Conservation (phyloP, 2,888 invertebrate species). For the Disparrhopalites patrizii region DNA sequence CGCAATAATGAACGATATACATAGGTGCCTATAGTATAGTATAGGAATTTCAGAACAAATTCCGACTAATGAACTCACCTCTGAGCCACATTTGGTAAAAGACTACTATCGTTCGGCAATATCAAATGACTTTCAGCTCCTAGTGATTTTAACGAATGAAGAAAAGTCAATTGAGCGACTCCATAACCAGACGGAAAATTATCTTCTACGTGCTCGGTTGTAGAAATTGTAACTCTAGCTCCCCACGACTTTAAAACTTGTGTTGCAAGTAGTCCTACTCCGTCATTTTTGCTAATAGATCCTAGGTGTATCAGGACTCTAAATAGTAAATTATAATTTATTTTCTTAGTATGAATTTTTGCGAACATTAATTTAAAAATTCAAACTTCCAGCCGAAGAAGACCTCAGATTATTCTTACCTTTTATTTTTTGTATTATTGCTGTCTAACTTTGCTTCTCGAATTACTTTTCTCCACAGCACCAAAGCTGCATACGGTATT, state of each 20-base stretch:
- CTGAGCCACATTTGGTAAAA: constrained; percentile 45
- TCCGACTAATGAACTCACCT: constrained; percentile 32
- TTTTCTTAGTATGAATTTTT: background rate
- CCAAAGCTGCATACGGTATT: constrained; percentile 60
- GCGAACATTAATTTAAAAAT: background rate
- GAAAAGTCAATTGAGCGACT: constrained; percentile 47
- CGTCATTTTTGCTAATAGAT: constrained; percentile 46
- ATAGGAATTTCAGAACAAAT: no score
- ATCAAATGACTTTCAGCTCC: constrained; percentile 48
- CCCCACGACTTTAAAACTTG: constrained; percentile 46
- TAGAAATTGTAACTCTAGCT: constrained; percentile 46
- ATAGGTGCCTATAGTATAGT: no score
- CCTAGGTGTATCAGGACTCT: constrained; percentile 46
- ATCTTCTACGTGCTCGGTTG: constrained; percentile 37
- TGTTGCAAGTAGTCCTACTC: constrained; percentile 45
- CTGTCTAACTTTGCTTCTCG: constrained; percentile 35
- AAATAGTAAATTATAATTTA: background rate
- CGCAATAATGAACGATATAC: no score
- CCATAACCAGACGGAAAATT: constrained; percentile 38
- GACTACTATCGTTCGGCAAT: constrained; percentile 42
- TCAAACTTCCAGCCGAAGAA: background rate
- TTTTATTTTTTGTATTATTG: constrained; percentile 42
- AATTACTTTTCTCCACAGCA: constrained; percentile 53
- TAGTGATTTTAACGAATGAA: constrained; percentile 45
- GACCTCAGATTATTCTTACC: constrained; percentile 27